Evolutionary conservation across 64 coral and sea anemone genomes (phyloP), one percentile per base, ranked within the genome.

Genomic region (Astreopora myriophthalma): DNA sequence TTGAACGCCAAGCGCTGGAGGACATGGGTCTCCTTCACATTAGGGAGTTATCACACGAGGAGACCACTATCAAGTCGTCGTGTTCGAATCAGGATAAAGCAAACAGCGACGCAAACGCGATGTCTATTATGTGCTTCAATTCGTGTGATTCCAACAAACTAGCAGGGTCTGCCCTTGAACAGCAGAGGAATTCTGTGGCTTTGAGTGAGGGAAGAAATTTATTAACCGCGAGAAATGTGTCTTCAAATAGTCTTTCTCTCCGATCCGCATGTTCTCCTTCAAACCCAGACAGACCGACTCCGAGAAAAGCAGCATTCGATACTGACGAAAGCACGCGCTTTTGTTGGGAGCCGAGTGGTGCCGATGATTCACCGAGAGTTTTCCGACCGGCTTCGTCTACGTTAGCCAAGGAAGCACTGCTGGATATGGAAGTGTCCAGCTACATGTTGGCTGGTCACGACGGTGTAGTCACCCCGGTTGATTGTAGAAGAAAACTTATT

Each of bases 1-100:
- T 83, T 10, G 79, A 83, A 14, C 79, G 79, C 1, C 79, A 83
- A 83, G 79, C 79, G 1, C 22, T 83, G 30, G 79, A 83, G 14
- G 79, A 83, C 34, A 33, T 83, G 33, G 58, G 79, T 3, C 57
- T 83, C 8, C 33, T 83, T 25, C 31, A 83, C 22, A 64, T 83
- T 33, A 20, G 3, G 0, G 57, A 83, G 12, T 14, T 2, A 20
- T n/a, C 30, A 1, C 31, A 62, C 3, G 22, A 64, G 27, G 29
- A 38, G 7, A 36, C 28, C 1, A 24, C 24, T 49, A 11, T 24
- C 19, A 24, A 11, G 23, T 44, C 37, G 0, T 34, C 25, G 1
- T 34, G 28, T 60, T 22, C 29, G 0, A 32, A 13, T 33, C 2
- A 24, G 26, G 32, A 22, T 62, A 31, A 37, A 6, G 22, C 30